These are phyloP conservation scores for Bembecia ichneumoniformis DNA, from an alignment of 2,888 invertebrate genomes.

Conservation along the genomic window DNA sequence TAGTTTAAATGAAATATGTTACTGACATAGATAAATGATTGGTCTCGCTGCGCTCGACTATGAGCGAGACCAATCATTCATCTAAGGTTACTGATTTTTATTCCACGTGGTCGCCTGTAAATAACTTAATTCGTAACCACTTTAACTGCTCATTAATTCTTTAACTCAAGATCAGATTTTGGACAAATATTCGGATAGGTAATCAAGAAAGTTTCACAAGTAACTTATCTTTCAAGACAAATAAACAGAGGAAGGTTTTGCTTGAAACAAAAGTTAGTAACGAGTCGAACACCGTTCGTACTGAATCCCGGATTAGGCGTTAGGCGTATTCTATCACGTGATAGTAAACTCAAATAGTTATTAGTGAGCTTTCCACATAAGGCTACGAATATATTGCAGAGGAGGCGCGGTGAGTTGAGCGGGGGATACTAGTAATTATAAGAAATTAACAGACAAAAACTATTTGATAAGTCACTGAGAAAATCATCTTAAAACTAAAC, in stretches of 20 bases:
- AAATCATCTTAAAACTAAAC: too few relatives aligned
- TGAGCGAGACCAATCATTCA: too few relatives aligned
- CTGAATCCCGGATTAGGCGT: slow-evolving; percentile 3
- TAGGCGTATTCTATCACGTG: slow-evolving; percentile 1
- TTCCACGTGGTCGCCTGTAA: too few relatives aligned
- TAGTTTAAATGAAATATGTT: too few relatives aligned
- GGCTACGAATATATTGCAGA: background rate
- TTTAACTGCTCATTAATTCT: too few relatives aligned
- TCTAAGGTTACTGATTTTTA: too few relatives aligned
- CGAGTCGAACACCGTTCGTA: background rate
- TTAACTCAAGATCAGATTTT: too few relatives aligned
- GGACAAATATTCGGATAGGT: background rate
- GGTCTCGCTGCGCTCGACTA: too few relatives aligned
- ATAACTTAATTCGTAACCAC: too few relatives aligned
- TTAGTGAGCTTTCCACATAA: slow-evolving; percentile 2
- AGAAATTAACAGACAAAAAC: background rate
- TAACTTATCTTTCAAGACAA: background rate
- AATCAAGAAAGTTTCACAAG: background rate
- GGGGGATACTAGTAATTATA: background rate
- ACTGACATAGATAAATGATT: too few relatives aligned
- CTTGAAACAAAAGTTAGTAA: background rate
- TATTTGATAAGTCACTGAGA: too few relatives aligned
- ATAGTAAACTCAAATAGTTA: slow-evolving; percentile 10
- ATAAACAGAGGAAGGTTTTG: background rate
- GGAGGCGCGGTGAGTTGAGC: background rate